These are phyloP conservation scores for Phaedon cochleariae DNA, from an alignment of 2,888 invertebrate species.

Conservation along the genomic window DNA sequence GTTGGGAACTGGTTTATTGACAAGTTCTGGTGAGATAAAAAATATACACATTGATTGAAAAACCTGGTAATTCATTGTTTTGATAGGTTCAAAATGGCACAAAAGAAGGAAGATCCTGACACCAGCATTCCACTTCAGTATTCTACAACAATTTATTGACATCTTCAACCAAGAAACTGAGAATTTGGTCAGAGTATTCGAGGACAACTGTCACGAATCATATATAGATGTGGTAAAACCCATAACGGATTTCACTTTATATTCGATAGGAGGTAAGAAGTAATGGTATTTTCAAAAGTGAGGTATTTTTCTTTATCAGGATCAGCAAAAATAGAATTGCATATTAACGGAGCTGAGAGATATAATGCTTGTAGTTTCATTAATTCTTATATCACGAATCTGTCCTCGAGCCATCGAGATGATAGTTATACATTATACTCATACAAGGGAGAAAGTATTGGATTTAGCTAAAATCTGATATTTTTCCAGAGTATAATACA, in stretches of 20 bases:
- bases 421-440: no score
- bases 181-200: slow-evolving; percentile 30
- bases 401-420: no score
- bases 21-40: slow-evolving; percentile 36
- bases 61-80: not conserved
- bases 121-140: slow-evolving; percentile 44
- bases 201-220: slow-evolving; percentile 22
- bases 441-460: no score
- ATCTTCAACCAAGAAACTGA: slow-evolving; percentile 42
- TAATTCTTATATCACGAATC: no score
- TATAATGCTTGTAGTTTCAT: no score
- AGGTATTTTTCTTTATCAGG: no score
- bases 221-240: slow-evolving; percentile 35
- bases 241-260: slow-evolving; percentile 40
- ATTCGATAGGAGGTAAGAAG: slow-evolving; percentile 38
- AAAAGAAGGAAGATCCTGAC: slow-evolving; percentile 41
- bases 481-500: no score
- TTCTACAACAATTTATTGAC: slow-evolving; percentile 39
- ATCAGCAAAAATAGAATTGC: no score
- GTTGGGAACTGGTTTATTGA: slow-evolving; percentile 42
- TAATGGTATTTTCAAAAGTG: not conserved
- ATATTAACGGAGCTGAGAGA: no score
- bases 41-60: not conserved
- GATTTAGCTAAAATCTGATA: no score
- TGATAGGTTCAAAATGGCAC: slow-evolving; percentile 41